phyloP scores from a whole-genome alignment of 2,113 vertebrate species.

The Cyanistes caeruleus region DNA sequence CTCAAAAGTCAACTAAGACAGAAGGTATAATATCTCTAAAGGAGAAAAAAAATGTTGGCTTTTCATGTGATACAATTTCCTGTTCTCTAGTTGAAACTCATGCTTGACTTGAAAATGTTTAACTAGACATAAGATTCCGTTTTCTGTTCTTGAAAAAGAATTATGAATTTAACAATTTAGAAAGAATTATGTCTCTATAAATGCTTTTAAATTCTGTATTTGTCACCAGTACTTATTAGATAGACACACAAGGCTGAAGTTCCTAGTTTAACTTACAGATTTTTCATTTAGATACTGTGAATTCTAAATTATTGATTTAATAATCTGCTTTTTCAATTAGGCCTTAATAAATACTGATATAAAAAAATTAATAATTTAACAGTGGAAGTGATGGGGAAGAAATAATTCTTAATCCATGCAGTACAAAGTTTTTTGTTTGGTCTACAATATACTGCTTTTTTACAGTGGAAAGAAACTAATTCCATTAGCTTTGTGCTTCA shows the following conservation, averaged over 20 bases:
- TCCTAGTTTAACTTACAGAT: constrained; percentile 37
- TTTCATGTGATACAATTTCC: neutral
- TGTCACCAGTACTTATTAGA: neutral
- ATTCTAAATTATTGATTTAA: constrained; percentile 33
- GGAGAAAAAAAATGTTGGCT: neutral
- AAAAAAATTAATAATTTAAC: neutral
- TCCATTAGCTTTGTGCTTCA: neutral
- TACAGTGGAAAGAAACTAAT: neutral
- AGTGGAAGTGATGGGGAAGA: neutral
- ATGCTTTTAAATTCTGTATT: constrained; percentile 4
- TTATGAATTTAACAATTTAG: neutral
- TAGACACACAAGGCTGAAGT: neutral
- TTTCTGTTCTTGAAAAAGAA: neutral
- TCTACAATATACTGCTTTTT: neutral
- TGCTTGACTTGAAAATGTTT: neutral
- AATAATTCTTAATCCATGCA: neutral
- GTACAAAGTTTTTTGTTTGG: neutral
- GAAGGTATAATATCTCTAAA: neutral
- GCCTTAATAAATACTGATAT: neutral
- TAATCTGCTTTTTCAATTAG: neutral
- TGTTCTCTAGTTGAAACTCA: neutral
- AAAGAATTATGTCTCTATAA: neutral
- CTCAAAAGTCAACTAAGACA: neutral
- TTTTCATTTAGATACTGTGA: constrained; percentile 49
- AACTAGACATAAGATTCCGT: neutral